These are phyloP conservation scores for Linhomoeus sp. DNA, from an alignment of 2,888 invertebrate species.

Conservation along the genomic window DNA sequence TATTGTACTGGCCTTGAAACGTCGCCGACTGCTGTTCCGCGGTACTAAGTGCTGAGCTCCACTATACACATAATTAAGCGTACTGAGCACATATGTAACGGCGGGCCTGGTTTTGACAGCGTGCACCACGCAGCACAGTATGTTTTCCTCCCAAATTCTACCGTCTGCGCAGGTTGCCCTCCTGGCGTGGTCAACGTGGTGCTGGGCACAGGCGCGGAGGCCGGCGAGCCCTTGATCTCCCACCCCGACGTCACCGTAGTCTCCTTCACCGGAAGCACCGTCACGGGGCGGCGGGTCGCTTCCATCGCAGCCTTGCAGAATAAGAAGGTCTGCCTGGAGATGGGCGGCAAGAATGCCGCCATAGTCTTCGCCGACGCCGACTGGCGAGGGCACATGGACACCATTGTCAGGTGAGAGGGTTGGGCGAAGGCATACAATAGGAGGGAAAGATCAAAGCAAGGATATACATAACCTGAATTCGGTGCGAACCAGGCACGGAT, in stretches of 20 bases:
- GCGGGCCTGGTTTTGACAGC: too few species aligned
- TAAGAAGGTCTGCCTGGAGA: slow-evolving; percentile 39
- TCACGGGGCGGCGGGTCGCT: neutral
- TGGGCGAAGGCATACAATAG: too few species aligned
- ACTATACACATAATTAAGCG: too few species aligned
- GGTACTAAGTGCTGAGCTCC: too few species aligned
- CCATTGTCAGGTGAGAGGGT: slow-evolving; percentile 29
- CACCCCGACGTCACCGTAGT: slow-evolving; percentile 36
- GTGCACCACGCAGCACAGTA: too few species aligned
- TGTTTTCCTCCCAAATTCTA: too few species aligned
- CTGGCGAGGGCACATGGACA: slow-evolving; percentile 14
- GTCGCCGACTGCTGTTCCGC: too few species aligned
- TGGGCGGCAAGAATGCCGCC: slow-evolving; percentile 40
- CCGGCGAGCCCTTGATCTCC: slow-evolving; percentile 34
- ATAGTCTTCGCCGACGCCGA: slow-evolving; percentile 37
- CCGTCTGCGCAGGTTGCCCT: too few species aligned
- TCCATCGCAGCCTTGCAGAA: slow-evolving; percentile 25
- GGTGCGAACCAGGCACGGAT: too few species aligned
- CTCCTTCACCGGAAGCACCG: slow-evolving; percentile 34
- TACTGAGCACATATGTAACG: too few species aligned
- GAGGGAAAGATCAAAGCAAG: neutral
- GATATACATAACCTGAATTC: too few species aligned
- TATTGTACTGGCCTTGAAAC: too few species aligned
- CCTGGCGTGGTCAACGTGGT: slow-evolving; percentile 38
- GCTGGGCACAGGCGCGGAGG: slow-evolving; percentile 35